Conservation (phyloP, 2,113 vertebrate species). For the Isichthys henryi region DNA sequence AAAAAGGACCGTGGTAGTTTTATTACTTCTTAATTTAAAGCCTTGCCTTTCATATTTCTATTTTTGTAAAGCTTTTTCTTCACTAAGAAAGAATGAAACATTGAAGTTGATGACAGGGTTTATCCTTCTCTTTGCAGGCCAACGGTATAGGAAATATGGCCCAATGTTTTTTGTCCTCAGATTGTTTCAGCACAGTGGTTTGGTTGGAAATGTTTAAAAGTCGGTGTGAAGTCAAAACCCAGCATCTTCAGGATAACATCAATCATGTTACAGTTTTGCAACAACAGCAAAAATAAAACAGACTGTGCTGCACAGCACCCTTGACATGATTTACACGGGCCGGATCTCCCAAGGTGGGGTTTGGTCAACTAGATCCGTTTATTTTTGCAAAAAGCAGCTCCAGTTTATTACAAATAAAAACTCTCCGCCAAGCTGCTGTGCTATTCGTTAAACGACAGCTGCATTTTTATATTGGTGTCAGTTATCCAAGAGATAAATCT, state of each 20-base stretch:
- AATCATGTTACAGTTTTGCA: neutral
- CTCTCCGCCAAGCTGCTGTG: neutral
- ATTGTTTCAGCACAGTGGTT: neutral
- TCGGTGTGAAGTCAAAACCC: neutral
- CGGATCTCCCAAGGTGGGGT: neutral
- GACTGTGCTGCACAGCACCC: neutral
- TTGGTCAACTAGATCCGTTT: neutral
- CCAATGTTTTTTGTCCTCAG: neutral
- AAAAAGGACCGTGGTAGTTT: neutral
- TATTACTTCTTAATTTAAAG: conserved; percentile 9
- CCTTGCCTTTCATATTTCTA: neutral
- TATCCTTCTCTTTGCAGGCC: neutral
- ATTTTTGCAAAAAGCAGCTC: neutral
- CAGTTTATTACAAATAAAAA: neutral
- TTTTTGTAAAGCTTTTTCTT: neutral
- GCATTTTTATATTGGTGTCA: neutral
- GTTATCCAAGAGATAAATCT: neutral
- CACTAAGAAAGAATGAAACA: neutral
- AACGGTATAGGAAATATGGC: neutral
- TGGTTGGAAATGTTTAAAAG: neutral
- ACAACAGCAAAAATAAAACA: neutral
- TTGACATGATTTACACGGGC: neutral
- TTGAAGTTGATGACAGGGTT: neutral
- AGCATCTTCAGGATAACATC: neutral
- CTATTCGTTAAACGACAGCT: neutral